Evolutionary conservation across 2,888 invertebrate genomes (phyloP).

Genomic region (Pseudococcus longispinus): DNA sequence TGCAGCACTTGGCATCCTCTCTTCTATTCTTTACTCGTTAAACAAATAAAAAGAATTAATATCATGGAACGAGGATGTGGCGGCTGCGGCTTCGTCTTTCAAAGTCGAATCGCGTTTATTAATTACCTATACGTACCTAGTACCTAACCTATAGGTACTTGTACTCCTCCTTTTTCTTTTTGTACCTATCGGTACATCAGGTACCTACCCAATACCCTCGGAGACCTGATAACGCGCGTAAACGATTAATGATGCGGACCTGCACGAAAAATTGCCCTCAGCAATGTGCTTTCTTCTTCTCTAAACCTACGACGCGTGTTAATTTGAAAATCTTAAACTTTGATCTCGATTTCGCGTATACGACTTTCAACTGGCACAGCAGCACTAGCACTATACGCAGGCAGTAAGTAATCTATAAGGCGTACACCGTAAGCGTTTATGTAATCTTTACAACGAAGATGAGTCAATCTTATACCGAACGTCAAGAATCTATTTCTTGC

Average conservation of each 20-base stretch:
- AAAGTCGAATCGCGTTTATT: background rate
- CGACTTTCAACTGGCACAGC: background rate
- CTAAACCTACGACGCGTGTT: background rate
- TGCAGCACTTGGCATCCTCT: background rate
- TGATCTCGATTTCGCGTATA: constrained; percentile 26
- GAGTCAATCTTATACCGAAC: constrained; percentile 5
- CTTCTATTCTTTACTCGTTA: constrained; percentile 17
- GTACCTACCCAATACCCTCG: background rate
- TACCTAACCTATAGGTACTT: background rate
- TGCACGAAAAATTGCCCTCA: background rate
- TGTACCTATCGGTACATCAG: background rate
- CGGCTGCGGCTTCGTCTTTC: background rate
- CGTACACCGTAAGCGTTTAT: background rate
- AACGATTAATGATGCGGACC: constrained; percentile 28
- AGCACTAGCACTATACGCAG: too few relatives aligned
- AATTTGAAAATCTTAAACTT: constrained; percentile 26
- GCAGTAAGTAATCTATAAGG: background rate
- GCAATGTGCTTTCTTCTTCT: background rate
- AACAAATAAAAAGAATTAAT: constrained; percentile 37
- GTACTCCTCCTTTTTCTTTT: background rate
- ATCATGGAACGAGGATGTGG: background rate
- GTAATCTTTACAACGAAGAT: background rate
- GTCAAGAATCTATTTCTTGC: background rate
- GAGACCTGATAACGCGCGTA: background rate
- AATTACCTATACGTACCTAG: background rate